These are phyloP conservation scores for Asarcornis scutulata DNA, from an alignment of 2,113 vertebrate genomes.

Conservation along the genomic window DNA sequence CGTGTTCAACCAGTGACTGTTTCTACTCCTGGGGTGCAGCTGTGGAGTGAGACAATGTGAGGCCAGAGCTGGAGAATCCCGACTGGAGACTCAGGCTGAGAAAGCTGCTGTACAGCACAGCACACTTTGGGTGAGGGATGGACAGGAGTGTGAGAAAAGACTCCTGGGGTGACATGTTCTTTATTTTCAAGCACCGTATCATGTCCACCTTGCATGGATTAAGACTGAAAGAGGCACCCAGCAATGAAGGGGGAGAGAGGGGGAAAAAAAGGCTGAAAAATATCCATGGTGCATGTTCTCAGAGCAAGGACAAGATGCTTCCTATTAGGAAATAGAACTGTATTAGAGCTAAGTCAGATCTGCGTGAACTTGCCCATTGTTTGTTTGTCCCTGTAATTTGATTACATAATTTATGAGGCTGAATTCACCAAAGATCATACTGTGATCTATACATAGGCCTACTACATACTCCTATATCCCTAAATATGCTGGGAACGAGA, in stretches of 20 bases:
- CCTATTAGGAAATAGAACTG: background rate
- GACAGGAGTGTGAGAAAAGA: background rate
- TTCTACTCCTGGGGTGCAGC: background rate
- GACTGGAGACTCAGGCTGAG: background rate
- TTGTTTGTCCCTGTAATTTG: background rate
- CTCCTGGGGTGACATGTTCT: background rate
- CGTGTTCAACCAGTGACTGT: background rate
- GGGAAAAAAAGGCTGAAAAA: background rate
- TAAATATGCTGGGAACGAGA: background rate
- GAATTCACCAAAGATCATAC: background rate
- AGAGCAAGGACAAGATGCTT: background rate
- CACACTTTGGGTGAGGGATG: background rate
- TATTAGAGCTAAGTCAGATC: background rate
- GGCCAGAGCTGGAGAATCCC: background rate
- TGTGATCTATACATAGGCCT: background rate
- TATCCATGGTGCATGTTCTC: background rate
- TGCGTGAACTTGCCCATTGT: background rate
- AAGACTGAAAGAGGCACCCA: background rate
- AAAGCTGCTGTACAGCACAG: background rate
- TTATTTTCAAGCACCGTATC: background rate
- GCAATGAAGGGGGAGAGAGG: background rate
- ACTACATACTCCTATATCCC: background rate
- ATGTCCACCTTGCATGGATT: background rate
- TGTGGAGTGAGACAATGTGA: fast-evolving
- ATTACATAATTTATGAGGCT: background rate